phyloP scores from a whole-genome alignment of 2,888 invertebrate genomes.

The Beris morrisii region DNA sequence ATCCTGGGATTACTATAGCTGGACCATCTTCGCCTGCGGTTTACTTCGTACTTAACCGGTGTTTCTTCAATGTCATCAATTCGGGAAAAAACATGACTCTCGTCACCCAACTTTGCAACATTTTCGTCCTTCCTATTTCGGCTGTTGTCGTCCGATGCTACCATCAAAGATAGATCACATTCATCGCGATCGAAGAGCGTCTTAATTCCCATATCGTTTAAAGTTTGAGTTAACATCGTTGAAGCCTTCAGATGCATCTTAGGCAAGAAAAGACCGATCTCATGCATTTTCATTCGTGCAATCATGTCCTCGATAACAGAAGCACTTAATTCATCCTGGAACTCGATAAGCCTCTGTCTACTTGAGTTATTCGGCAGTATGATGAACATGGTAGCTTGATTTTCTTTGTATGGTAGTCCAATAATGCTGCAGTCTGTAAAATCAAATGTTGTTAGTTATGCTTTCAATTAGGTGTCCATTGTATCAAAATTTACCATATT shows the following conservation, averaged over 20 bases:
- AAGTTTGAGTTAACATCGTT: conserved; percentile 59
- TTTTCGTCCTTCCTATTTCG: no score
- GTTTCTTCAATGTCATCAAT: no score
- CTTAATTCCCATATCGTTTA: conserved; percentile 63
- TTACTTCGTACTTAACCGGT: no score
- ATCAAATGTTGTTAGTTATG: conserved; percentile 6
- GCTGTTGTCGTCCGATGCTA: background rate
- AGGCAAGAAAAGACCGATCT: conserved; percentile 64
- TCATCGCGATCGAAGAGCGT: conserved; percentile 64
- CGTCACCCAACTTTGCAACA: no score
- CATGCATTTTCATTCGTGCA: conserved; percentile 49
- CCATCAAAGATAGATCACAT: conserved; percentile 70
- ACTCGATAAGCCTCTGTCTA: conserved; percentile 53
- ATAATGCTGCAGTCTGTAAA: conserved; percentile 61
- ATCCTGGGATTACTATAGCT: background rate
- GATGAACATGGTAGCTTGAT: conserved; percentile 65
- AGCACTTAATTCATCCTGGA: conserved; percentile 57
- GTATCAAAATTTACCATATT: conserved; percentile 40
- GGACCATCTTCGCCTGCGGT: no score
- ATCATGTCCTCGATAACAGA: conserved; percentile 54
- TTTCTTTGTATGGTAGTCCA: conserved; percentile 68
- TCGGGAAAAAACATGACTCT: no score
- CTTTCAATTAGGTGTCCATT: background rate
- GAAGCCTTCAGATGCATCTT: conserved; percentile 70
- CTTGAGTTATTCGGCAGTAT: conserved; percentile 63